A percentile compares a stretch with the other conserved stretches of the same genome.
These are phyloP conservation scores for Danaus melanippus DNA, from an alignment of 1,140 invertebrate species.

Conservation along the genomic window DNA sequence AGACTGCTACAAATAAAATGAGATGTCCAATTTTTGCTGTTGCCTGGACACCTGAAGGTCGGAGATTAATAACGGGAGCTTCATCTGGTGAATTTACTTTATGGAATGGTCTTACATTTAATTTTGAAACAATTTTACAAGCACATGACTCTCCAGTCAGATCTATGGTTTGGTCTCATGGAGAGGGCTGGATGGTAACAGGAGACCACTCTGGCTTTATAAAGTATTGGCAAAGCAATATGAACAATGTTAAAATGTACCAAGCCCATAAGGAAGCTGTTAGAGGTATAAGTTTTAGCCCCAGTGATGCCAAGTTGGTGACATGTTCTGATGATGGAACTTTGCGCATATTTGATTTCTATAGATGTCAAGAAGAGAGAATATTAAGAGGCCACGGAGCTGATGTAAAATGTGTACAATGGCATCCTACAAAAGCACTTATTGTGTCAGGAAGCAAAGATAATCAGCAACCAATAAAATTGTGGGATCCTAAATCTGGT, in stretches of 20 bases:
- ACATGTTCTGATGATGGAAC: conserved; percentile 99
- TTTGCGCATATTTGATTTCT: conserved; percentile 98
- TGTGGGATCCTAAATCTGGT: conserved; percentile 99
- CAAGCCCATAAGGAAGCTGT: conserved; percentile 99
- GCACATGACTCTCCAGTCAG: conserved; percentile 98
- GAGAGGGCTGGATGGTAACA: conserved; percentile 99
- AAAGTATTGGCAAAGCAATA: conserved; percentile 99
- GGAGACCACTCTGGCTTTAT: conserved; percentile 98
- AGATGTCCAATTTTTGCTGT: conserved; percentile 99
- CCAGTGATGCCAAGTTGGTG: conserved; percentile 98
- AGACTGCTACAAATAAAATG: conserved; percentile 99
- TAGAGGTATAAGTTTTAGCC: conserved; percentile 99
- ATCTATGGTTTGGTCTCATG: conserved; percentile 99
- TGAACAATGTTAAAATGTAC: conserved; percentile 99
- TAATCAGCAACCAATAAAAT: conserved; percentile 99
- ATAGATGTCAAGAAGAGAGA: conserved; percentile 95
- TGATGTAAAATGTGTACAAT: conserved; percentile 99
- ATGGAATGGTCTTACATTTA: conserved; percentile 99
- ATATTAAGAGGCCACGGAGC: conserved; percentile 98
- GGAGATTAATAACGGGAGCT: conserved; percentile 97
- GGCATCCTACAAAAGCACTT: conserved; percentile 98
- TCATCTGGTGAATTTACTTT: conserved; percentile 99
- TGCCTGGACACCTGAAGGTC: conserved; percentile 99
- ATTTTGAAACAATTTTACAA: conserved; percentile 99
- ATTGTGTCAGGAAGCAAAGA: conserved; percentile 99